Conservation (phyloP, 2,888 invertebrate genomes). For the Papilio elwesi region DNA sequence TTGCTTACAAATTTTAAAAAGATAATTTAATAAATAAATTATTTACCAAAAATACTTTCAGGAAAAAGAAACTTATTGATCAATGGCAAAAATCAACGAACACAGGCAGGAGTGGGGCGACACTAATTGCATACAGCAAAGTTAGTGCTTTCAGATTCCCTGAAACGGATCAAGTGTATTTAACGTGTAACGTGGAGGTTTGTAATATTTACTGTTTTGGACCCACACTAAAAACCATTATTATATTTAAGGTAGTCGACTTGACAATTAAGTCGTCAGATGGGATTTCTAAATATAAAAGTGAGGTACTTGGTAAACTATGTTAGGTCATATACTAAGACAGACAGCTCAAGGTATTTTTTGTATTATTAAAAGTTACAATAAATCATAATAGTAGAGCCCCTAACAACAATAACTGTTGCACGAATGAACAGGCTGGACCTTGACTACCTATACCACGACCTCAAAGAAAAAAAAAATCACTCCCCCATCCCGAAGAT, state of each 20-base stretch:
- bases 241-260: neutral
- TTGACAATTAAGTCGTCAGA: neutral
- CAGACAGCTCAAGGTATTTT: too few species aligned
- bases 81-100: slow-evolving; percentile 85
- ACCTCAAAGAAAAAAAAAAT: too few species aligned
- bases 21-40: neutral
- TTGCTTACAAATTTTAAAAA: neutral
- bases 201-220: slow-evolving; percentile 42
- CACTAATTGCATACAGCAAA: slow-evolving; percentile 86
- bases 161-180: slow-evolving; percentile 88
- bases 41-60: slow-evolving; percentile 53
- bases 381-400: too few species aligned
- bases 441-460: too few species aligned
- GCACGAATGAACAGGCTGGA: too few species aligned
- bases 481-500: too few species aligned
- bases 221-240: neutral
- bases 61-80: slow-evolving; percentile 87
- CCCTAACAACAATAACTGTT: too few species aligned
- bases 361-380: too few species aligned
- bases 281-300: too few species aligned
- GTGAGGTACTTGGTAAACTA: too few species aligned
- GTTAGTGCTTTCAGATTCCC: slow-evolving; percentile 90
- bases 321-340: too few species aligned
- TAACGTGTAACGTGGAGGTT: slow-evolving; percentile 90
- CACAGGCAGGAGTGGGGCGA: slow-evolving; percentile 85